Base-by-base conservation (phyloP, 2,113 vertebrate genomes). In the Percina caprodes region DNA sequence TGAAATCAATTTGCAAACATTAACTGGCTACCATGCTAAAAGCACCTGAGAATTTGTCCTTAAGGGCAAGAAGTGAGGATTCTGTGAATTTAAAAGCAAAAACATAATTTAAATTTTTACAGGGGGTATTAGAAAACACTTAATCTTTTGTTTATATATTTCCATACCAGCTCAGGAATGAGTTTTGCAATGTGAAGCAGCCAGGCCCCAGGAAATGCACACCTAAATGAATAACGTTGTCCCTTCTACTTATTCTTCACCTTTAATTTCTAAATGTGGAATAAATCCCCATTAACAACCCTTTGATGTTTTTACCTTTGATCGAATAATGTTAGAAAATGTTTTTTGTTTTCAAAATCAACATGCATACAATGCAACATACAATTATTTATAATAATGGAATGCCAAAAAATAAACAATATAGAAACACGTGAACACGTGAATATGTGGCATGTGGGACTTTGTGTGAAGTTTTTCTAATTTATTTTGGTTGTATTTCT, bases 1-100 rank as follows among this genome's bases (percentile, higher is more conserved):
- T 83, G 26, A 73, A 87, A 85, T 90, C 85, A 90, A 81, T 92
- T 91, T 91, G 84, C 86, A 84, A 86, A 80, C 46, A 74, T 78
- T 81, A 84, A 74, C 63, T 54, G 63, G 68, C 30, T 73, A 42
- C 68, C 48, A 10, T 5, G 39, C 78, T 83, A 69, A 90, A 77
- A 77, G 75, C 73, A 84, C 79, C 71, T 75, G 52, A 35, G 58
- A 79, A 87, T 86, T 70, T 89, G 85, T 84, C 85, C 86, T 85
- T 83, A 68, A 88, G 76, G 86, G 79, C 66, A 89, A 79, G 30
- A 81, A 74, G 62, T 56, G 49, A 76, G 13, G 55, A 51, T 78
- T 69, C 79, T 61, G 59, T 81, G 78, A 89, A 83, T 90, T 79
- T 84, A 76, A 87, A 84, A 85, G 60, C n/a, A 58, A 78, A 82